These are phyloP conservation scores for Leptinotarsa juncta DNA, from an alignment of 2,888 invertebrate genomes.

Conservation along the genomic window DNA sequence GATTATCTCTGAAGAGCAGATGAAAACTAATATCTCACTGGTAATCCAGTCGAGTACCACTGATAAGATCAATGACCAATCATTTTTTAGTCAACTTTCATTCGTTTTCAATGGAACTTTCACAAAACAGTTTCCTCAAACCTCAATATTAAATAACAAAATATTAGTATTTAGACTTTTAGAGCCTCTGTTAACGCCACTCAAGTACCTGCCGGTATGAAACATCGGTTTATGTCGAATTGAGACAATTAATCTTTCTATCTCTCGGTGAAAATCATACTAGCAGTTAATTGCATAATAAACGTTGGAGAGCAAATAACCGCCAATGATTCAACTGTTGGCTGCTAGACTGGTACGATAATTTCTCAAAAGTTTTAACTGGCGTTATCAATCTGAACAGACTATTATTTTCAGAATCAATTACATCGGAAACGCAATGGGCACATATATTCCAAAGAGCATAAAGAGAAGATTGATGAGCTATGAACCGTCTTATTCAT, in stretches of 20 bases:
- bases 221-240: neutral
- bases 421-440: slow-evolving; percentile 29
- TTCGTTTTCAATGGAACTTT: too few relatives aligned
- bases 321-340: slow-evolving; percentile 22
- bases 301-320: slow-evolving; percentile 30
- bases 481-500: neutral
- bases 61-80: too few relatives aligned
- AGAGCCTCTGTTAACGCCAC: too few relatives aligned
- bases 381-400: slow-evolving; percentile 26
- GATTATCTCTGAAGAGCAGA: too few relatives aligned
- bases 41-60: too few relatives aligned
- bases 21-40: too few relatives aligned
- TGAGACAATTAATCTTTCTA: neutral
- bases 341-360: slow-evolving; percentile 5
- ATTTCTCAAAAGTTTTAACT: slow-evolving; percentile 30
- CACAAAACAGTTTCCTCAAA: too few relatives aligned
- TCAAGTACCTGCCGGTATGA: neutral
- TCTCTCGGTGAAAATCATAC: neutral
- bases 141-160: too few relatives aligned
- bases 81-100: too few relatives aligned
- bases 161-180: too few relatives aligned
- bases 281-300: slow-evolving; percentile 20
- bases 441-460: slow-evolving; percentile 1
- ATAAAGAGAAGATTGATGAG: slow-evolving; percentile 5
- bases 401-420: slow-evolving; percentile 31